Conservation (phyloP, 2,888 invertebrate species). For the Chorisops tibialis region DNA sequence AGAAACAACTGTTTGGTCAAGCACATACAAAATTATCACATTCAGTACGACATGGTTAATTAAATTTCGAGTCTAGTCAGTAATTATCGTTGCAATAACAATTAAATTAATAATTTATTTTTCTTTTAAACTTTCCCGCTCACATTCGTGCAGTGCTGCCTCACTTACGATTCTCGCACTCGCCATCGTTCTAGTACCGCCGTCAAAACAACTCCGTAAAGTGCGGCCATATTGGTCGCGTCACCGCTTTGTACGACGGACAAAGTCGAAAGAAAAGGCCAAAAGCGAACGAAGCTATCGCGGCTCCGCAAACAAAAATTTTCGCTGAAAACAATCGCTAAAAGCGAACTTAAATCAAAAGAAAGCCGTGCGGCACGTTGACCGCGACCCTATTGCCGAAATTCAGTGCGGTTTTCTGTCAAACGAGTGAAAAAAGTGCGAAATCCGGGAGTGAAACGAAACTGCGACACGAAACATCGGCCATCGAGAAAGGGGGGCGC, state of each 20-base stretch:
- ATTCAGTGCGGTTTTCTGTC: background rate
- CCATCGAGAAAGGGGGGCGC: no score
- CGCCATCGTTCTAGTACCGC: slow-evolving; percentile 11
- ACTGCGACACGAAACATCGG: no score
- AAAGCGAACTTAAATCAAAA: background rate
- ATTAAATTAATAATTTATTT: no score
- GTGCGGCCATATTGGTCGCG: slow-evolving; percentile 31
- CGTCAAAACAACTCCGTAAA: background rate
- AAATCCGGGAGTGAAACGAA: background rate
- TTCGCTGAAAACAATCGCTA: slow-evolving; percentile 10
- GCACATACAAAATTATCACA: no score
- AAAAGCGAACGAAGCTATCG: slow-evolving; percentile 1
- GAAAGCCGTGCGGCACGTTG: background rate
- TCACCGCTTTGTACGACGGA: slow-evolving; percentile 24
- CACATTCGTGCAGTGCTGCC: slow-evolving; percentile 2
- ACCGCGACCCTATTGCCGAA: background rate
- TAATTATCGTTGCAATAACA: no score
- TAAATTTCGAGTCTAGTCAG: no score
- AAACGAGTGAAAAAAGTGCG: slow-evolving; percentile 2
- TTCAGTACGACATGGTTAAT: no score
- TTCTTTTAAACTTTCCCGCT: no score
- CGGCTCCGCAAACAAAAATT: slow-evolving; percentile 7
- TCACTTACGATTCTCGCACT: slow-evolving; percentile 2
- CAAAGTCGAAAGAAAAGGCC: slow-evolving; percentile 10
- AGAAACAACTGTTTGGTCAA: no score